Conservation (phyloP, 2,888 invertebrate species). For the Brenthis hecate region DNA sequence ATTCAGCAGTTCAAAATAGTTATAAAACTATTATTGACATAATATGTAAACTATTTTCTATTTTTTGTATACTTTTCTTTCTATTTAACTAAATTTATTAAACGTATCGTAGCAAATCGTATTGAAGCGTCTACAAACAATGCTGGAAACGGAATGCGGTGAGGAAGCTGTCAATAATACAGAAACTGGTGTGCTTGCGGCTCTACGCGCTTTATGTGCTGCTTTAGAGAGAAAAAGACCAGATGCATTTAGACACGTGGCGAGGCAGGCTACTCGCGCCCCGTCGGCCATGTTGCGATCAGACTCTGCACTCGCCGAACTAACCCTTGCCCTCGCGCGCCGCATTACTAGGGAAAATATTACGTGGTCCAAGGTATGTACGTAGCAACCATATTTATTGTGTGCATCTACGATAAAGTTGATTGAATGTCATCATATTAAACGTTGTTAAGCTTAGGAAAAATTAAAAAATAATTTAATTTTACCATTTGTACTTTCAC, state of each 20-base stretch:
- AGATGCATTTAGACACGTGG: slow-evolving; percentile 87
- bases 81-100: too few relatives aligned
- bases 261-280: slow-evolving; percentile 86
- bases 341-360: slow-evolving; percentile 88
- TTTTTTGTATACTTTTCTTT: too few relatives aligned
- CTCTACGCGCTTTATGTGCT: slow-evolving; percentile 80
- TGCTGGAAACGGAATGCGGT: slow-evolving; percentile 80
- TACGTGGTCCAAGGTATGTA: slow-evolving; percentile 88
- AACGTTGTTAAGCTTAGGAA: neutral
- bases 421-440: neutral
- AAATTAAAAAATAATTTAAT: too few relatives aligned
- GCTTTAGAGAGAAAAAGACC: slow-evolving; percentile 91
- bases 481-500: too few relatives aligned
- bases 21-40: too few relatives aligned
- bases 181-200: slow-evolving; percentile 72
- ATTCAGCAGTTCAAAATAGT: slow-evolving; percentile 7
- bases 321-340: slow-evolving; percentile 86
- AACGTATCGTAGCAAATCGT: slow-evolving; percentile 64
- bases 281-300: slow-evolving; percentile 82
- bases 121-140: slow-evolving; percentile 71
- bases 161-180: slow-evolving; percentile 77
- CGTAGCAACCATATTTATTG: neutral
- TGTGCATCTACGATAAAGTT: neutral
- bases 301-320: slow-evolving; percentile 83
- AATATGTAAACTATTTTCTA: too few relatives aligned